These are phyloP conservation scores for Grus americana DNA, from an alignment of 2,113 vertebrate genomes.

Conservation along the genomic window DNA sequence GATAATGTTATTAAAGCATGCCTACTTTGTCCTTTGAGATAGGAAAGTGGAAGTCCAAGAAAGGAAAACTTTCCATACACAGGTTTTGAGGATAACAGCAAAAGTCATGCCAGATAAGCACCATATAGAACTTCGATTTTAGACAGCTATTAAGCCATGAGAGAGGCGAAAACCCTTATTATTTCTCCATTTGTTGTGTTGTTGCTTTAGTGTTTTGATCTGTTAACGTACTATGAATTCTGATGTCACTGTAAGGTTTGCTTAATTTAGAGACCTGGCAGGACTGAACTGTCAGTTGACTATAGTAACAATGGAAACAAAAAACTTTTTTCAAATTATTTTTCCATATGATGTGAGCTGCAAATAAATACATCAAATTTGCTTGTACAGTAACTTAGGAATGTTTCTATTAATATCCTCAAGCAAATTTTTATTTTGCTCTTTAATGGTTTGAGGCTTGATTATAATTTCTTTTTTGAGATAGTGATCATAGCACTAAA, in stretches of 20 bases:
- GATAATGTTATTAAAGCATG: conserved; percentile 25
- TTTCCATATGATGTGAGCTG: neutral
- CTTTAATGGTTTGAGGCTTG: neutral
- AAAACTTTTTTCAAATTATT: neutral
- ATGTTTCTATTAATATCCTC: neutral
- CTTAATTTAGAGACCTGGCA: neutral
- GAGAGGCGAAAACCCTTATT: neutral
- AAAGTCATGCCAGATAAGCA: conserved; percentile 21
- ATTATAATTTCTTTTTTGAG: neutral
- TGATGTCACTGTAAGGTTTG: neutral
- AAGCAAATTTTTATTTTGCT: neutral
- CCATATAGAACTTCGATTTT: neutral
- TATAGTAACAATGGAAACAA: neutral
- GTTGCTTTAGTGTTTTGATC: neutral
- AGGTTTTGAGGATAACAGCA: neutral
- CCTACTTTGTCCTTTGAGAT: conserved; percentile 1
- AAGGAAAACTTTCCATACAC: conserved; percentile 3
- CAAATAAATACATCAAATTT: neutral
- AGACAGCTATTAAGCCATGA: neutral
- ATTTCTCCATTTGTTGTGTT: neutral
- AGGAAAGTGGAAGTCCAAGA: neutral
- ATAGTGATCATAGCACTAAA: neutral
- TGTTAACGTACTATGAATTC: neutral
- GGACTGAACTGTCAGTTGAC: neutral
- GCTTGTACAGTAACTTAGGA: neutral